Base-by-base conservation (phyloP, 1,140 invertebrate genomes). In the Hylaeus anthracinus region DNA sequence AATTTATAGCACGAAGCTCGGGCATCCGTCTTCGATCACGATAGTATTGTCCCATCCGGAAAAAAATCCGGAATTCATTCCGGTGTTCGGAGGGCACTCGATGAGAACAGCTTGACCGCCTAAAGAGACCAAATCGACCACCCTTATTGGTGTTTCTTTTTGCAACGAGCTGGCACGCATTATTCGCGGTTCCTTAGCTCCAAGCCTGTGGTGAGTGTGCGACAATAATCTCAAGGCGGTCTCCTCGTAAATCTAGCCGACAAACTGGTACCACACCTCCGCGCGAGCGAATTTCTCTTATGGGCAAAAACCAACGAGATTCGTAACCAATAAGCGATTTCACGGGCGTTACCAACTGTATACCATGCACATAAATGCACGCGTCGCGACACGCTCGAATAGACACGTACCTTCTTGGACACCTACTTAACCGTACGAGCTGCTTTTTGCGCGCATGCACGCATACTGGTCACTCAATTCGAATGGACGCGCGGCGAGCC, bases 1-100 rank as follows among this genome's bases (percentile, higher is more conserved):
- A 88, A 90, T 89, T 88, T 88, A 87, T 87, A 79, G 82, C 81
- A 64, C 77, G 58, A 69, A 76, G 66, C 83, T 61, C 83, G 65
- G 60, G 64, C 77, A 67, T 84, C 81, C 77, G 75, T 72, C 73
- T 81, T 78, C 86, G 82, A 90, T 90, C 86, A 81, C 61, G 83
- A 86, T 88, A 86, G 81, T 81, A 88, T 88, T 86, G 81, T 87
- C 63, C 79, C 67, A 75, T 55, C 15, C 60, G 51, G 65, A 65
- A 67, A 69, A 71, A 63, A 85, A 80, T 79, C 39, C 63, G 61
- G 77, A 69, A 56, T 71, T 48, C 61, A 71, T 72, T 64, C 66
- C 60, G 41, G 41, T 56, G 72, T 63, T 76, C 56, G 66, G 65
- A 63, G 41, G 41, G 37, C n/a, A 65, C 41, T 63, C 60, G 69